phyloP scores from a whole-genome alignment of 2,888 invertebrate genomes.

The Tiphia femorata region DNA sequence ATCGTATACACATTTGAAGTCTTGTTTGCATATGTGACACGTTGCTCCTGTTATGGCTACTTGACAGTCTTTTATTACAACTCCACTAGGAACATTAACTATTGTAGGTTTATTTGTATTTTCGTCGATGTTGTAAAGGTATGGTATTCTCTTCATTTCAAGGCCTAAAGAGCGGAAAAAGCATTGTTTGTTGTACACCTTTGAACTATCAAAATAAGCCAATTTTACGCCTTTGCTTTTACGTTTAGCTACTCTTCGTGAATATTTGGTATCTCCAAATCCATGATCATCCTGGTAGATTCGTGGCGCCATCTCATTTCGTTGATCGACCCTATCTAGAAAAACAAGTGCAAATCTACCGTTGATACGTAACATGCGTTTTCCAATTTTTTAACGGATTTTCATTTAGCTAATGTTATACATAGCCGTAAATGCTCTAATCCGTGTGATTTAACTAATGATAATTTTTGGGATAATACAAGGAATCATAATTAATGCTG shows the following conservation, averaged over 20 bases:
- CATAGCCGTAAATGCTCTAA: too few relatives aligned
- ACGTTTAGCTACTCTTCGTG: constrained; percentile 14
- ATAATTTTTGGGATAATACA: too few relatives aligned
- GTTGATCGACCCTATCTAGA: constrained; percentile 4
- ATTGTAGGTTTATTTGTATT: background rate
- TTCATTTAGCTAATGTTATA: too few relatives aligned
- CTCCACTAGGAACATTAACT: constrained; percentile 8
- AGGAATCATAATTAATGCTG: too few relatives aligned
- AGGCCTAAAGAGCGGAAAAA: constrained; percentile 41
- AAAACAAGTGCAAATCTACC: too few relatives aligned
- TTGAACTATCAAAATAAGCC: background rate
- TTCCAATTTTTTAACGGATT: too few relatives aligned
- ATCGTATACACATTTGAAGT: constrained; percentile 52
- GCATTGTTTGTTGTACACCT: constrained; percentile 26
- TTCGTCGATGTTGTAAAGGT: background rate
- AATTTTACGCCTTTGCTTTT: background rate
- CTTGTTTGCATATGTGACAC: constrained; percentile 44
- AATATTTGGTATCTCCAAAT: constrained; percentile 9
- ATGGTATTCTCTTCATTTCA: constrained; percentile 1
- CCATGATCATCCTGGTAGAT: constrained; percentile 2
- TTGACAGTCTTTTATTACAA: constrained; percentile 41
- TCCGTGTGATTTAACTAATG: too few relatives aligned
- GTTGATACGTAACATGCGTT: too few relatives aligned
- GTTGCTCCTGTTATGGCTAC: constrained; percentile 43
- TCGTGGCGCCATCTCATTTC: constrained; percentile 31